Evolutionary conservation across 2,113 vertebrate species (phyloP), one percentile per base, ranked within the genome.

Genomic region (Excalfactoria chinensis): DNA sequence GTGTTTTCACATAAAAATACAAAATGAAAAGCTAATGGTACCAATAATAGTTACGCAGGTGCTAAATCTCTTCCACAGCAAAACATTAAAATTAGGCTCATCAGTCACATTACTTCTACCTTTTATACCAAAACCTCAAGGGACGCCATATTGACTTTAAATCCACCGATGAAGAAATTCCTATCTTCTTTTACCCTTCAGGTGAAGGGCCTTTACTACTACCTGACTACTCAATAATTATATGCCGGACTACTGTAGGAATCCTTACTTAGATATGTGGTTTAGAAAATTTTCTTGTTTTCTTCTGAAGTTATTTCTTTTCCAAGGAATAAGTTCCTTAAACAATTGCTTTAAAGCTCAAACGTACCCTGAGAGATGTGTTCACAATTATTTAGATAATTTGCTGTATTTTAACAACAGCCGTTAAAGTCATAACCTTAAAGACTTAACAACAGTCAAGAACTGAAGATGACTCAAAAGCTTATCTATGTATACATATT

Each of bases 101-200:
- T 92, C 68, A 84, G 68, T 83, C 82, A 71, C 35, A 32, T 91
- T 84, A 84, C 58, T 71, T 89, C 64, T n/a, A 21, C 37, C 53
- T 68, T 89, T 91, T 86, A 66, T 66, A 53, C n/a, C 21, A 80
- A 25, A 68, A 35, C n/a, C 69, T 86, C 35, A 16, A 84, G 86
- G 69, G 35, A 74, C 30, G 43, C n/a, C 21, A 10, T 70, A 51
- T 11, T 92, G 68, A 53, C 71, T 87, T 87, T 73, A 46, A 71
- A 77, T 86, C 23, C 58, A 26, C 44, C 75, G 32, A 60, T 91
- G 56, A 87, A 77, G 51, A 81, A 68, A 91, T 77, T 80, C 58
- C 48, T 28, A 11, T 88, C 80, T 93, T 64, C 30, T 83, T 93
- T 77, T 32, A 34, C 22, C 1, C 0, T 82, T 62, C n/a, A 58